phyloP scores from a whole-genome alignment of 1,140 invertebrate genomes.

The Calliphora vicina region DNA sequence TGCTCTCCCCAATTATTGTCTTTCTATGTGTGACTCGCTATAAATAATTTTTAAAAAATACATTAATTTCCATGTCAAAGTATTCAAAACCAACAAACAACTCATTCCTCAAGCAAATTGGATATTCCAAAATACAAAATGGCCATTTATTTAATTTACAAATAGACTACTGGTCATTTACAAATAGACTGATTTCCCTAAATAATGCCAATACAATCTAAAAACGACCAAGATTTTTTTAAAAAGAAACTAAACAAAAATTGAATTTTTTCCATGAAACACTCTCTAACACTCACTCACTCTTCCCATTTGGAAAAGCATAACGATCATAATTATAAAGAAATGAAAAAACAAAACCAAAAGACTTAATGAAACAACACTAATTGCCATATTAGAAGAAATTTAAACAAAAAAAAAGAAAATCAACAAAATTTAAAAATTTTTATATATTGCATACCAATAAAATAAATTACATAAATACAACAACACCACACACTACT shows the following conservation, averaged over 20 bases:
- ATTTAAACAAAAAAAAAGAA: neutral
- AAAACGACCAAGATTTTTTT: neutral
- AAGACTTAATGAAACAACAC: conserved; percentile 22
- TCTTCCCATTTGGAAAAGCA: neutral
- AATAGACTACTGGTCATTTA: neutral
- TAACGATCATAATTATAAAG: neutral
- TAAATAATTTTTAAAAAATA: neutral
- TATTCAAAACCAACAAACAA: neutral
- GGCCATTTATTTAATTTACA: neutral
- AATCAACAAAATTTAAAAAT: neutral
- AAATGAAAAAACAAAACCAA: conserved; percentile 13
- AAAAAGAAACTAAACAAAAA: neutral
- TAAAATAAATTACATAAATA: neutral
- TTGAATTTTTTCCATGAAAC: neutral
- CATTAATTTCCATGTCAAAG: neutral
- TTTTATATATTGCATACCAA: neutral
- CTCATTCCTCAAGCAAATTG: conserved; percentile 2
- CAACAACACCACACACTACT: neutral
- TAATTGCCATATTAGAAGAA: conserved; percentile 32
- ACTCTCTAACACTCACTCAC: neutral
- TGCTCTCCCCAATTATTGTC: no score
- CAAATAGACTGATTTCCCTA: neutral
- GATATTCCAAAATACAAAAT: conserved; percentile 1
- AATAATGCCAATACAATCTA: conserved; percentile 1
- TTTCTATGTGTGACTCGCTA: no score